These are phyloP conservation scores for Brienomyrus brachyistius DNA, from an alignment of 2,113 vertebrate species.

Conservation along the genomic window DNA sequence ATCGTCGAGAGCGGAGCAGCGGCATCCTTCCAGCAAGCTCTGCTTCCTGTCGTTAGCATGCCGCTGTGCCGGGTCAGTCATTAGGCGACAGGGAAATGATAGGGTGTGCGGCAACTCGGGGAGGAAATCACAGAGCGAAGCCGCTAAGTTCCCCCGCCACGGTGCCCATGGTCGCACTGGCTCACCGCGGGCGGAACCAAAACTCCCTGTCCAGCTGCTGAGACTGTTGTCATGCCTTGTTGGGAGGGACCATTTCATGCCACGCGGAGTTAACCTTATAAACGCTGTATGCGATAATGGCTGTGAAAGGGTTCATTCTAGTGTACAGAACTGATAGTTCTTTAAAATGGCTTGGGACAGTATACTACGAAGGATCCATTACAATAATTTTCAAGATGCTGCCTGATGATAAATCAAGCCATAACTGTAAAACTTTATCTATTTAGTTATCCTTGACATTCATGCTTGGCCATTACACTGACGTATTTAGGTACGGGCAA, in stretches of 20 bases:
- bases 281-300: neutral
- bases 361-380: neutral
- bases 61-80: constrained; percentile 84
- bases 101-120: constrained; percentile 81
- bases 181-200: constrained; percentile 77
- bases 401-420: neutral
- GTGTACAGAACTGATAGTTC: neutral
- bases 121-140: constrained; percentile 89
- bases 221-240: neutral
- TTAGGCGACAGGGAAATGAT: constrained; percentile 98
- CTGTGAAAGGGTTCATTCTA: neutral
- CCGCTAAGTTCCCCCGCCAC: constrained; percentile 71
- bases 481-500: neutral
- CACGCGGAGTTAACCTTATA: neutral
- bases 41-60: constrained; percentile 79
- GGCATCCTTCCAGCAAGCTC: constrained; percentile 63
- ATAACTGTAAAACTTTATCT: neutral
- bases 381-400: neutral
- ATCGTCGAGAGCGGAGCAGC: constrained; percentile 68
- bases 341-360: neutral
- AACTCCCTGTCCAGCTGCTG: constrained; percentile 72
- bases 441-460: neutral
- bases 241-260: neutral
- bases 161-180: constrained; percentile 61
- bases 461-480: neutral